A percentile compares a stretch with the other conserved stretches of the same genome.
Conservation (phyloP, 2,888 invertebrate genomes). For the Candidula unifasciata region DNA sequence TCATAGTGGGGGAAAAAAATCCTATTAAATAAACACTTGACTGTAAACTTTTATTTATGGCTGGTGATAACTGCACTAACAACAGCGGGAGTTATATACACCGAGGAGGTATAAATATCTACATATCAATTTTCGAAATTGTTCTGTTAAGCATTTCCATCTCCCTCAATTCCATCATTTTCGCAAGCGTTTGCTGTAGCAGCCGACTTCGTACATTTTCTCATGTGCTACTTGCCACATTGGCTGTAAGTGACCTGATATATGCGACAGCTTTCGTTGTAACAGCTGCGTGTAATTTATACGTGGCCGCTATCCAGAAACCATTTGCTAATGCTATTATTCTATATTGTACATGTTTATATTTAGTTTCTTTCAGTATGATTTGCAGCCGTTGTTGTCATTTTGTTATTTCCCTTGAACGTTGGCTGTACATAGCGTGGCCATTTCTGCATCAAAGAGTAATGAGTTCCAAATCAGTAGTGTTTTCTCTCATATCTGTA, state of each 20-base stretch:
- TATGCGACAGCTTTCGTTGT: neutral
- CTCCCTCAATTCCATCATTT: neutral
- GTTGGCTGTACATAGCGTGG: conserved; percentile 13
- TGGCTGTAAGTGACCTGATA: neutral
- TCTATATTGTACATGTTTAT: neutral
- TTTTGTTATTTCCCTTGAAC: conserved; percentile 7
- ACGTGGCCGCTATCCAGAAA: neutral
- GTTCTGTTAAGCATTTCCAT: neutral
- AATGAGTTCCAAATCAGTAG: neutral
- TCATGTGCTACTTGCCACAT: neutral
- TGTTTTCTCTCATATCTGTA: neutral
- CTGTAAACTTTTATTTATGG: no score
- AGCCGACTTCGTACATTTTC: neutral
- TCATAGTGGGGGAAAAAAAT: no score
- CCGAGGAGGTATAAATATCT: no score
- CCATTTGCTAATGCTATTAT: no score
- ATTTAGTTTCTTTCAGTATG: neutral
- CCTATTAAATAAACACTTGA: no score
- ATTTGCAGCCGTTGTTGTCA: neutral
- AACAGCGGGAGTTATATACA: no score
- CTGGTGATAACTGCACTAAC: no score
- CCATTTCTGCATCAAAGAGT: conserved; percentile 12
- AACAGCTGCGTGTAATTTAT: neutral
- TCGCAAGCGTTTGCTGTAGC: neutral
- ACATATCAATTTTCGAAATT: no score